Evolutionary conservation across 1,140 invertebrate genomes (phyloP).

Genomic region (Neodiprion lecontei): DNA sequence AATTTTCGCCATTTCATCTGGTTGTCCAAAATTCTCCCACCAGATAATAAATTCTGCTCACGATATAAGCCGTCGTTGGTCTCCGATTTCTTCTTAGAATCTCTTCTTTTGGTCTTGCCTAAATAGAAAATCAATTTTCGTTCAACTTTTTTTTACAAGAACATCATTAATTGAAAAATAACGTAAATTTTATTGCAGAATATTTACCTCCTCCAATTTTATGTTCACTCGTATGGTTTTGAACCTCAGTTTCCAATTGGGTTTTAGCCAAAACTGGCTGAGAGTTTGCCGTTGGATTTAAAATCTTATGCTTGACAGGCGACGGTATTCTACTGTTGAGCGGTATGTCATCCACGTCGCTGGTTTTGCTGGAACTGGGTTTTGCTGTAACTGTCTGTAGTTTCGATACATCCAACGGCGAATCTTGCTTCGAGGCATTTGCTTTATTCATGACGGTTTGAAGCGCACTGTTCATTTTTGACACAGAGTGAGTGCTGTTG

Average conservation of each 20-base stretch:
- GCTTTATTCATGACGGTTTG: conserved; percentile 52
- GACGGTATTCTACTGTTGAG: conserved; percentile 60
- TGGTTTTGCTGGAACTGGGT: conserved; percentile 49
- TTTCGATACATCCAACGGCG: conserved; percentile 40
- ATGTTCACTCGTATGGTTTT: conserved; percentile 58
- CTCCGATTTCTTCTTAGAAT: conserved; percentile 63
- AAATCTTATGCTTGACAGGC: conserved; percentile 54
- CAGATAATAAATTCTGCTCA: conserved; percentile 58
- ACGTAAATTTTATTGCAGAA: neutral
- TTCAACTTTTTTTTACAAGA: neutral
- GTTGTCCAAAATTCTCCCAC: conserved; percentile 58
- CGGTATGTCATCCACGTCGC: conserved; percentile 59
- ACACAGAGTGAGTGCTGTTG: conserved; percentile 51
- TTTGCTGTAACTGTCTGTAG: conserved; percentile 41
- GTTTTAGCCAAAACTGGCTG: conserved; percentile 48
- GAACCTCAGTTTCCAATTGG: conserved; percentile 49
- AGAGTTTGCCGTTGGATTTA: conserved; percentile 48
- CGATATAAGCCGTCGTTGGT: conserved; percentile 56
- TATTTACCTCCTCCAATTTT: conserved; percentile 60
- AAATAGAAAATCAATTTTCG: conserved; percentile 24
- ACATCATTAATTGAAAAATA: neutral
- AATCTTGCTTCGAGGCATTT: conserved; percentile 59
- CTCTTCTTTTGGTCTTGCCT: conserved; percentile 64
- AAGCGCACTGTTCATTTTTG: conserved; percentile 55
- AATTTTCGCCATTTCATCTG: conserved; percentile 58